These are phyloP conservation scores for Parambassis ranga DNA, from an alignment of 2,797 vertebrate species.

Conservation along the genomic window DNA sequence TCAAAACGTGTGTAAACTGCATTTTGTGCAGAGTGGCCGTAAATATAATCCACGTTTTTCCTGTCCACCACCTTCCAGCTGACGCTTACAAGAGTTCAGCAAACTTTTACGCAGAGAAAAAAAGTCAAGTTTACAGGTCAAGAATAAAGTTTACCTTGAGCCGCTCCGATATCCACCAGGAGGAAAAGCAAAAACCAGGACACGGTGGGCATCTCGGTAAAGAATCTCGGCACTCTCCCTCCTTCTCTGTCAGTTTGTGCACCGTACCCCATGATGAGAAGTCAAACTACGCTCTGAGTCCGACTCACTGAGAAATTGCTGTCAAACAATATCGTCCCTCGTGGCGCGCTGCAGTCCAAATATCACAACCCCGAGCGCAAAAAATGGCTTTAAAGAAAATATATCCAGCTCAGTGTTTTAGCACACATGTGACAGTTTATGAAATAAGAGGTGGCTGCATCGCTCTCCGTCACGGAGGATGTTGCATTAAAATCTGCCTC, in stretches of 20 bases:
- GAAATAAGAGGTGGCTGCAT: conserved; percentile 42
- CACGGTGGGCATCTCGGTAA: conserved; percentile 79
- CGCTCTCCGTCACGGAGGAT: conserved; percentile 47
- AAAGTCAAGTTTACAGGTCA: conserved; percentile 26
- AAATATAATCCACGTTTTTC: not conserved
- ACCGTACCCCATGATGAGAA: conserved; percentile 83
- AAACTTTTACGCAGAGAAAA: conserved; percentile 39
- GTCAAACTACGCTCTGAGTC: conserved; percentile 71
- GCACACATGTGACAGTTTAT: conserved; percentile 55
- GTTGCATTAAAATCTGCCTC: conserved; percentile 51
- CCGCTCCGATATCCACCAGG: conserved; percentile 79
- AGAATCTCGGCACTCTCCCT: conserved; percentile 79
- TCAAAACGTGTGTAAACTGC: not conserved
- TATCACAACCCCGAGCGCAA: conserved; percentile 5
- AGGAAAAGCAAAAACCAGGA: conserved; percentile 84
- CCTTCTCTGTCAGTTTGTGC: conserved; percentile 79
- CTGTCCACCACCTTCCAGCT: not conserved
- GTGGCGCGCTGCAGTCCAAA: conserved; percentile 19
- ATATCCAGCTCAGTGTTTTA: conserved; percentile 48
- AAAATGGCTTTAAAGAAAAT: conserved; percentile 12
- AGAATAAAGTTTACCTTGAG: conserved; percentile 85
- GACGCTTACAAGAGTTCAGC: not conserved
- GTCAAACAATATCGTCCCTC: conserved; percentile 24
- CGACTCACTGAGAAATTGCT: conserved; percentile 42
- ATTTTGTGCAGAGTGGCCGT: not conserved